A percentile compares a stretch with the other conserved stretches of the same genome.
Conservation (phyloP, 30 jellyfish, hydroid and myxozoan species). For the Aurelia sp. region DNA sequence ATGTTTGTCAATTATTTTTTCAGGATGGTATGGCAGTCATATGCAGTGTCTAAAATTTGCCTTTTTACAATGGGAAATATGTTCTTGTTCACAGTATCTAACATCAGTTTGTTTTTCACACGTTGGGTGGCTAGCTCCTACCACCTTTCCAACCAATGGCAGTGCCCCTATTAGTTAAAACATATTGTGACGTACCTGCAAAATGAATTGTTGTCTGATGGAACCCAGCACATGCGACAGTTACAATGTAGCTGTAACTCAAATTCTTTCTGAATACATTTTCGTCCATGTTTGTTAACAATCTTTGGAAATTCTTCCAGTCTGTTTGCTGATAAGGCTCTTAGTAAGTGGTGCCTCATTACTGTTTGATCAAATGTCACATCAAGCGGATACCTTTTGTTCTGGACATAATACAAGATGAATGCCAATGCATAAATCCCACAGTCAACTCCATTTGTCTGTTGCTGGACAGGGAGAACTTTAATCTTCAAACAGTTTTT, state of each 20-base stretch:
- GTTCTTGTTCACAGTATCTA: no score
- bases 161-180: no score
- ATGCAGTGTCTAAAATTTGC: no score
- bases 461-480: slow-evolving; percentile 53
- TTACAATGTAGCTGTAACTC: slow-evolving; percentile 1
- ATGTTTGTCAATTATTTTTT: slow-evolving; percentile 7
- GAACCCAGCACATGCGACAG: slow-evolving; percentile 1
- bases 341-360: slow-evolving; percentile 17
- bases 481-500: background rate
- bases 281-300: background rate
- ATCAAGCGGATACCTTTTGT: background rate
- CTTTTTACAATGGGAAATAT: no score
- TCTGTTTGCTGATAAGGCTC: slow-evolving; percentile 5
- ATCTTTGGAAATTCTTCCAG: slow-evolving; percentile 12
- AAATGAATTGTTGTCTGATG: background rate
- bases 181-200: no score
- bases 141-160: no score
- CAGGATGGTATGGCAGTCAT: background rate
- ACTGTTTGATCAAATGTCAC: slow-evolving; percentile 14
- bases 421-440: slow-evolving; percentile 36
- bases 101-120: no score
- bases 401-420: background rate
- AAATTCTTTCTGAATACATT: background rate
- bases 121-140: no score
- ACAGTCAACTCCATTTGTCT: slow-evolving; percentile 28